Percentiles rank a stretch among this genome's conserved stretches.
Conservation (phyloP, 2,888 invertebrate species). For the Petrolisthes cinctipes region DNA sequence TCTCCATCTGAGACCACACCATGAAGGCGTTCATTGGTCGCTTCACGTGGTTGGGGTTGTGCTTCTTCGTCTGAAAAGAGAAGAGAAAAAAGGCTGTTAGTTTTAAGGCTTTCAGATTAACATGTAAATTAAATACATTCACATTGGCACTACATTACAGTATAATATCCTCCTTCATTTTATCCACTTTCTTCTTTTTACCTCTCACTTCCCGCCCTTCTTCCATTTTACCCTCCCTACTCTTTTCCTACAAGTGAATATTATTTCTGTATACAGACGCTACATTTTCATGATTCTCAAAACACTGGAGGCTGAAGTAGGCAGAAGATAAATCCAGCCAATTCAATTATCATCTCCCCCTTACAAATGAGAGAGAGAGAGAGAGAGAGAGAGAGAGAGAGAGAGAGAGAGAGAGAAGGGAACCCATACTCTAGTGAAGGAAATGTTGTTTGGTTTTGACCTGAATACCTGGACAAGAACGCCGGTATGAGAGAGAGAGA, state of each 20-base stretch:
- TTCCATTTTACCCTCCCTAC: neutral
- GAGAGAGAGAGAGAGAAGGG: slow-evolving; percentile 13
- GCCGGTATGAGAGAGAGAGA: neutral
- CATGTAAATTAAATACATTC: no score
- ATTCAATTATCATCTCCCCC: neutral
- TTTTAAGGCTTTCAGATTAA: no score
- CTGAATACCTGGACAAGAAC: neutral
- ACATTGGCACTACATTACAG: no score
- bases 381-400: neutral
- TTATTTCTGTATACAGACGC: no score
- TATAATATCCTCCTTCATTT: no score
- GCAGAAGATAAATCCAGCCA: neutral
- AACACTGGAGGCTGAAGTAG: neutral
- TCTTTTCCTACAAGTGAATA: no score
- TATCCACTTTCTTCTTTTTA: no score
- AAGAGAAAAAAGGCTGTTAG: neutral
- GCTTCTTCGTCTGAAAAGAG: slow-evolving; percentile 89
- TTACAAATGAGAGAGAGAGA: neutral
- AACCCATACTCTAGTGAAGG: neutral
- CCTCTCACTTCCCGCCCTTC: no score
- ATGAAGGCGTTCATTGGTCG: slow-evolving; percentile 99
- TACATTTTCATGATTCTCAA: no score
- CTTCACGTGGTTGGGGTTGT: slow-evolving; percentile 97
- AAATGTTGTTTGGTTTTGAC: neutral
- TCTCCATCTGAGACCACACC: slow-evolving; percentile 98